These are phyloP conservation scores for Alaudala cheleensis DNA, from an alignment of 2,113 vertebrate genomes.

Conservation along the genomic window DNA sequence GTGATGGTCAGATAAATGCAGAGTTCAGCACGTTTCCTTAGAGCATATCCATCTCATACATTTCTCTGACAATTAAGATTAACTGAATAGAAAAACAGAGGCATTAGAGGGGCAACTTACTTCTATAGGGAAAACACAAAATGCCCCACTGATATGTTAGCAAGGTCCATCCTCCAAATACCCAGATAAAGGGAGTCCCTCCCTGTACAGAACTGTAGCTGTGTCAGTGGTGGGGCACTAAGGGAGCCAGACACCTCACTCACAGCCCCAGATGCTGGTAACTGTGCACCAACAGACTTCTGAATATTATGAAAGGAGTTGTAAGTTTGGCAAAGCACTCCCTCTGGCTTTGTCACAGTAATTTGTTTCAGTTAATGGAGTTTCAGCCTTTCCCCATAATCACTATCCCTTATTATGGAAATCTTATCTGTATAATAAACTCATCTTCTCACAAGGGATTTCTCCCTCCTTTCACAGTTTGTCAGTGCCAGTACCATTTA, in stretches of 20 bases:
- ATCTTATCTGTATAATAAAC: constrained; percentile 67
- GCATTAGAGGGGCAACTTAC: not conserved
- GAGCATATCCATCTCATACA: not conserved
- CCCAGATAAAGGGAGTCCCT: not conserved
- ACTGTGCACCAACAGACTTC: not conserved
- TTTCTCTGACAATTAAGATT: not conserved
- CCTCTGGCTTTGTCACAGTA: constrained; percentile 58
- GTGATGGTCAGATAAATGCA: not conserved
- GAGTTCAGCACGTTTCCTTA: not conserved
- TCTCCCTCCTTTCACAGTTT: constrained; percentile 35
- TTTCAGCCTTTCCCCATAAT: constrained; percentile 55
- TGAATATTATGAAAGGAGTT: constrained; percentile 24
- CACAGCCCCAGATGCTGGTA: not conserved
- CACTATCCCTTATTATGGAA: constrained; percentile 59
- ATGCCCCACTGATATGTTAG: not conserved
- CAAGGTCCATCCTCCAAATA: not conserved
- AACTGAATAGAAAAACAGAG: not conserved
- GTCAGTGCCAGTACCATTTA: constrained; percentile 40
- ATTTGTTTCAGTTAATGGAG: constrained; percentile 66
- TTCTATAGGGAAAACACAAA: not conserved
- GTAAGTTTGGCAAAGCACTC: constrained; percentile 53
- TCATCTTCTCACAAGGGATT: constrained; percentile 48
- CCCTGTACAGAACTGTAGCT: not conserved
- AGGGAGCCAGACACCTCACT: not conserved
- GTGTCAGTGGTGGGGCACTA: fast-evolving